Conservation (phyloP, 2,797 vertebrate species). For the Manis javanica region DNA sequence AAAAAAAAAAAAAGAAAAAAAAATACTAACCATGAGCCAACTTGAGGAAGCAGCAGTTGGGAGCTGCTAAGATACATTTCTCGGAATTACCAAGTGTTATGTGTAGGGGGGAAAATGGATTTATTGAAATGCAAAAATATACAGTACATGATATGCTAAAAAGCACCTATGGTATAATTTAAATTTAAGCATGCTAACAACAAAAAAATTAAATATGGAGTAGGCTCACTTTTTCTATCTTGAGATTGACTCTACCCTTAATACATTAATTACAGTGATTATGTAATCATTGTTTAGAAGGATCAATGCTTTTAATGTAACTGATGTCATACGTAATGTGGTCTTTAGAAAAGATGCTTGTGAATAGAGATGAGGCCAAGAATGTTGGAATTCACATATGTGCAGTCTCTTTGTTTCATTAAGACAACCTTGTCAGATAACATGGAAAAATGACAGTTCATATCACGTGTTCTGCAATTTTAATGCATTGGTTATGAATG, state of each 20-base stretch:
- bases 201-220: not conserved
- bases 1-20: not conserved
- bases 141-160: constrained; percentile 53
- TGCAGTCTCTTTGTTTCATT: not conserved
- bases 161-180: constrained; percentile 36
- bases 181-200: constrained; percentile 46
- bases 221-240: not conserved
- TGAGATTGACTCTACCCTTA: constrained; percentile 27
- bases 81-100: constrained; percentile 61
- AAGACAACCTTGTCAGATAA: not conserved
- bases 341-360: not conserved
- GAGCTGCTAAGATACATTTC: constrained; percentile 43
- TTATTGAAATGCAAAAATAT: constrained; percentile 63
- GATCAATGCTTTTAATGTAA: constrained; percentile 16
- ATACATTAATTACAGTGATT: constrained; percentile 49
- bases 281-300: not conserved
- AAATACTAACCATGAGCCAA: constrained; percentile 46
- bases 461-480: not conserved
- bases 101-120: constrained; percentile 31
- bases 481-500: not conserved
- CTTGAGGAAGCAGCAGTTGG: constrained; percentile 58
- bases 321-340: not conserved
- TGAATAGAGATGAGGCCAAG: not conserved
- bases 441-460: not conserved
- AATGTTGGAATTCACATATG: not conserved